Evolutionary conservation across 2,888 invertebrate genomes (phyloP).

Genomic region (Lochmaea crataegi): DNA sequence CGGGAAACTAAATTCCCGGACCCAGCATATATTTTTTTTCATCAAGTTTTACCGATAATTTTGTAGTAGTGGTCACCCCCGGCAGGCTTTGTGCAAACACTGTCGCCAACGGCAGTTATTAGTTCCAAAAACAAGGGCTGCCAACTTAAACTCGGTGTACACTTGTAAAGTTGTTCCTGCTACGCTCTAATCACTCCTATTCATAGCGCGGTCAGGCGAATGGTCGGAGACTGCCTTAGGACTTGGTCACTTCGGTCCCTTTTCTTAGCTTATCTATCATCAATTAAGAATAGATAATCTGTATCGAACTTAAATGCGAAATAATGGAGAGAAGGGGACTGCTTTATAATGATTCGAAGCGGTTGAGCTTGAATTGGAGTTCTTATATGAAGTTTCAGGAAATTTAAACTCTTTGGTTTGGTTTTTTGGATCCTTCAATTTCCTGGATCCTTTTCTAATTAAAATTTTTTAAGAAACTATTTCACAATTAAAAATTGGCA

Average conservation of each 20-base stretch:
- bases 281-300: slow-evolving; percentile 58
- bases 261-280: slow-evolving; percentile 58
- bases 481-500: too few relatives aligned
- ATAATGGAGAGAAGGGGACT: slow-evolving; percentile 23
- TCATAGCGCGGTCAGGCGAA: slow-evolving; percentile 51
- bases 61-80: slow-evolving; percentile 54
- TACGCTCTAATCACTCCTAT: slow-evolving; percentile 61
- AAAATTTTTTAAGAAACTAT: too few relatives aligned
- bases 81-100: slow-evolving; percentile 54
- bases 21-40: slow-evolving; percentile 24
- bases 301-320: slow-evolving; percentile 39
- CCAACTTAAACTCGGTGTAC: slow-evolving; percentile 54
- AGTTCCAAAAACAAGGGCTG: slow-evolving; percentile 62
- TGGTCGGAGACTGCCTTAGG: slow-evolving; percentile 56
- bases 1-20: slow-evolving; percentile 16
- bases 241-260: slow-evolving; percentile 56
- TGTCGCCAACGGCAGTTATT: slow-evolving; percentile 60
- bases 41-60: slow-evolving; percentile 50
- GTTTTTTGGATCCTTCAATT: too few relatives aligned
- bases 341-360: slow-evolving; percentile 1
- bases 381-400: not conserved
- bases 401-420: too few relatives aligned
- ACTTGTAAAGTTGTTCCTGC: slow-evolving; percentile 56
- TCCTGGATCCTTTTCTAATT: too few relatives aligned
- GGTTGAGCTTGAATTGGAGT: not conserved